Conservation (phyloP, 2,113 vertebrate species). For the Leptocoma aspasia region DNA sequence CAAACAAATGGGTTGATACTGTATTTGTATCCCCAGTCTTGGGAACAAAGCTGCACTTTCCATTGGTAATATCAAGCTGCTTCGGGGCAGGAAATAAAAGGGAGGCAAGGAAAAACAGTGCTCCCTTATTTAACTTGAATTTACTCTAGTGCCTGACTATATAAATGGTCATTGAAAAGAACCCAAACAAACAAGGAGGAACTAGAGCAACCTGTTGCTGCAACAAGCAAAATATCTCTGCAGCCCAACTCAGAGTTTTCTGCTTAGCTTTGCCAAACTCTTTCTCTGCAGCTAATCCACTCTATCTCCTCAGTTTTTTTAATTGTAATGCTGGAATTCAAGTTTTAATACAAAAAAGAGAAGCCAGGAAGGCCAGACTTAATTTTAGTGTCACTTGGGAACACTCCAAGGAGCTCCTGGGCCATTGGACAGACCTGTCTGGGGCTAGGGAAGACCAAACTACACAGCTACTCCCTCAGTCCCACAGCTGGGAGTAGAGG, state of each 20-base stretch:
- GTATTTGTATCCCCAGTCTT: neutral
- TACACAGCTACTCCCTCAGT: neutral
- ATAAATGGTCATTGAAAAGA: neutral
- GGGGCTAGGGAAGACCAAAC: neutral
- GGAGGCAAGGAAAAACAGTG: neutral
- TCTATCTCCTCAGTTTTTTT: neutral
- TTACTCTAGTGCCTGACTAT: neutral
- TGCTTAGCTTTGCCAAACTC: neutral
- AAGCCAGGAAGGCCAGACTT: neutral
- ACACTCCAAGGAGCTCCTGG: neutral
- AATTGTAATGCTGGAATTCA: neutral
- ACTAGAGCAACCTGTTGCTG: neutral
- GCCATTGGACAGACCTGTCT: neutral
- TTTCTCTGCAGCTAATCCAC: neutral
- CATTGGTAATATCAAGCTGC: neutral
- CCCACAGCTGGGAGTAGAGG: neutral
- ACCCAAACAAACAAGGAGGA: neutral
- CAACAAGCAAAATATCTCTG: neutral
- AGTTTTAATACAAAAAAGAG: neutral
- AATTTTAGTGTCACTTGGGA: neutral
- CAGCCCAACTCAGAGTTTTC: neutral
- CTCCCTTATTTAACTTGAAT: neutral
- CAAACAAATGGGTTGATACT: neutral
- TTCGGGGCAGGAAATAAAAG: neutral
- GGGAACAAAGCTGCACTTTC: neutral